phyloP scores from a whole-genome alignment of 2,888 invertebrate genomes.

The Dryocosmus kuriphilus region DNA sequence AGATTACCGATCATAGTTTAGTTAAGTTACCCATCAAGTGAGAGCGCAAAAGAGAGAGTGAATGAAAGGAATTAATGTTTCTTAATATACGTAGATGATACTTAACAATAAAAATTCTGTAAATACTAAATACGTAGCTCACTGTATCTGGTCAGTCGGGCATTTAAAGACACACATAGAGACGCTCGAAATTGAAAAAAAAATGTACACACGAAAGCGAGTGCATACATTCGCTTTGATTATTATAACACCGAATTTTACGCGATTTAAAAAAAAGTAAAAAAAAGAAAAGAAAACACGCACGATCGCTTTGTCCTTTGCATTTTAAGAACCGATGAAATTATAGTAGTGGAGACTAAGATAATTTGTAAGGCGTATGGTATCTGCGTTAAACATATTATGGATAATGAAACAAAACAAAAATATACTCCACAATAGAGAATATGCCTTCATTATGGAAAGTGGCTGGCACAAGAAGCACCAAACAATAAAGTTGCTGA shows the following conservation, averaged over 20 bases:
- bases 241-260: constrained; percentile 44
- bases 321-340: constrained; percentile 50
- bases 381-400: constrained; percentile 66
- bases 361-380: constrained; percentile 66
- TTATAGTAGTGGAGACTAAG: constrained; percentile 63
- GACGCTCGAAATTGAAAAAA: constrained; percentile 34
- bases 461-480: constrained; percentile 71
- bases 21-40: constrained; percentile 42
- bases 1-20: constrained; percentile 44
- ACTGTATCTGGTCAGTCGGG: constrained; percentile 71
- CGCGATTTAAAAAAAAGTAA: constrained; percentile 17
- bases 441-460: constrained; percentile 72
- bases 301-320: constrained; percentile 49
- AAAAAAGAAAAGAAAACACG: constrained; percentile 39
- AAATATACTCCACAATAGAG: constrained; percentile 68
- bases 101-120: constrained; percentile 62
- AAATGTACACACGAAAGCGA: not conserved
- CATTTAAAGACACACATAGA: constrained; percentile 61
- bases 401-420: constrained; percentile 63
- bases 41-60: constrained; percentile 50
- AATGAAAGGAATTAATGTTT: constrained; percentile 62
- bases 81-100: constrained; percentile 63
- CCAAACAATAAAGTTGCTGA: constrained; percentile 73
- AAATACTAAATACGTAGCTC: constrained; percentile 71
- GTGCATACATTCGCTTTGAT: constrained; percentile 44